A percentile compares a stretch with the other conserved stretches of the same genome.
phyloP scores from a whole-genome alignment of 1,140 invertebrate species.

The Pogonognathellus flavescens region DNA sequence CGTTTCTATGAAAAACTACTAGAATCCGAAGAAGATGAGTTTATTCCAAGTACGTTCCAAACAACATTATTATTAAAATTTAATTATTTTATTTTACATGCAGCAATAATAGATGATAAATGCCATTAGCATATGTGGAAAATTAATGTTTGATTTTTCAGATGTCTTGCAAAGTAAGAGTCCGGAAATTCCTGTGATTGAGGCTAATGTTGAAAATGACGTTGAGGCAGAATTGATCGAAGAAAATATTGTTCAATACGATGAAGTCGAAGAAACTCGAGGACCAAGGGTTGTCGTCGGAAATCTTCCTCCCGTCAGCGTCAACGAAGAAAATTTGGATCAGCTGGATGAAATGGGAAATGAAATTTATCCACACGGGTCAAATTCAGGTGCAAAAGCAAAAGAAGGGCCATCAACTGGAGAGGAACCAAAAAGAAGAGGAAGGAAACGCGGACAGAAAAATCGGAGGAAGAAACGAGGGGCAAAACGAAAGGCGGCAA shows the following conservation, averaged over 20 bases:
- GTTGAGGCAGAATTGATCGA: background rate
- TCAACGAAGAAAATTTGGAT: background rate
- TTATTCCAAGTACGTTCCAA: constrained; percentile 10
- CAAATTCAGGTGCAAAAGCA: background rate
- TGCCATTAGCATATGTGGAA: too few species aligned
- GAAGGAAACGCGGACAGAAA: background rate
- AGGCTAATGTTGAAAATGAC: background rate
- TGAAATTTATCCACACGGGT: background rate
- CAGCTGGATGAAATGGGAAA: background rate
- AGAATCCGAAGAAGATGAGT: background rate
- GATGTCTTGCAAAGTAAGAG: background rate
- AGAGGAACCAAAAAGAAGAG: background rate
- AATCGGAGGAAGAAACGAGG: background rate
- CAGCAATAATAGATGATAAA: too few species aligned
- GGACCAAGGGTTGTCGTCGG: background rate
- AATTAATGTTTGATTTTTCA: background rate
- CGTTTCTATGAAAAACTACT: constrained; percentile 5
- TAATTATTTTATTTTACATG: too few species aligned
- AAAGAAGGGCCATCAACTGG: background rate
- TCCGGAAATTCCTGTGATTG: background rate
- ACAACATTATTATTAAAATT: too few species aligned
- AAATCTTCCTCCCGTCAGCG: background rate
- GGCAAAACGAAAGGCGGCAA: background rate
- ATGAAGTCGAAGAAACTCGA: background rate
- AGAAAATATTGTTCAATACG: background rate